Percentiles rank a stretch among this genome's conserved stretches.
These are phyloP conservation scores for Leuciscus idus DNA, from an alignment of 2,113 vertebrate species.

Conservation along the genomic window DNA sequence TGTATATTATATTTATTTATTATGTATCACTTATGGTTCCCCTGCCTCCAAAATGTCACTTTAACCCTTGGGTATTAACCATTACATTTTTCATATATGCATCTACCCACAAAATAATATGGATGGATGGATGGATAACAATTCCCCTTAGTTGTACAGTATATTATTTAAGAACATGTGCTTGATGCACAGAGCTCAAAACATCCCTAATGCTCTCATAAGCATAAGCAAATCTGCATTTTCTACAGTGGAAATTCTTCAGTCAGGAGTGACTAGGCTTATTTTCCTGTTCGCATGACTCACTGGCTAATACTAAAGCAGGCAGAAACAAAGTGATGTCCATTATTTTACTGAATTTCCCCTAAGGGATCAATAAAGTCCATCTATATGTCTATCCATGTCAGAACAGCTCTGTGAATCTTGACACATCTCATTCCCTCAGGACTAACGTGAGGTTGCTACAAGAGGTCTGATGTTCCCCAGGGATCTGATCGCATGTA, in stretches of 20 bases:
- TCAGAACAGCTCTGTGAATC: background rate
- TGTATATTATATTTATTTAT: no score
- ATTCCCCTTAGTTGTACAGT: background rate
- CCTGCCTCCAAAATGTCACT: background rate
- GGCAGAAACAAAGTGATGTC: background rate
- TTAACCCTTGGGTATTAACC: background rate
- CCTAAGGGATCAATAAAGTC: constrained; percentile 55
- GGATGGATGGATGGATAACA: no score
- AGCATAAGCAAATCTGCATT: constrained; percentile 16
- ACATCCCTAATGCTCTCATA: background rate
- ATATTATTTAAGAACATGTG: background rate
- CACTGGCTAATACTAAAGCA: constrained; percentile 54
- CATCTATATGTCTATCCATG: constrained; percentile 26
- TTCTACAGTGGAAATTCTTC: background rate
- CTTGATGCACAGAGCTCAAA: background rate
- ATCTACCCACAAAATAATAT: background rate
- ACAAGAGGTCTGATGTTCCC: constrained; percentile 5
- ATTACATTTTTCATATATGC: background rate
- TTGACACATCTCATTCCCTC: constrained; percentile 30
- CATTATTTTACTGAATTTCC: constrained; percentile 1
- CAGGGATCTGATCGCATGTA: background rate
- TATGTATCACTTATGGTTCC: no score
- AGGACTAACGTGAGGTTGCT: background rate
- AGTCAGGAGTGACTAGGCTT: constrained; percentile 1
- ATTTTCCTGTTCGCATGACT: constrained; percentile 37